A percentile compares a stretch with the other conserved stretches of the same genome.
These are phyloP conservation scores for Melanostoma mellinum DNA, from an alignment of 2,888 invertebrate species.

Conservation along the genomic window DNA sequence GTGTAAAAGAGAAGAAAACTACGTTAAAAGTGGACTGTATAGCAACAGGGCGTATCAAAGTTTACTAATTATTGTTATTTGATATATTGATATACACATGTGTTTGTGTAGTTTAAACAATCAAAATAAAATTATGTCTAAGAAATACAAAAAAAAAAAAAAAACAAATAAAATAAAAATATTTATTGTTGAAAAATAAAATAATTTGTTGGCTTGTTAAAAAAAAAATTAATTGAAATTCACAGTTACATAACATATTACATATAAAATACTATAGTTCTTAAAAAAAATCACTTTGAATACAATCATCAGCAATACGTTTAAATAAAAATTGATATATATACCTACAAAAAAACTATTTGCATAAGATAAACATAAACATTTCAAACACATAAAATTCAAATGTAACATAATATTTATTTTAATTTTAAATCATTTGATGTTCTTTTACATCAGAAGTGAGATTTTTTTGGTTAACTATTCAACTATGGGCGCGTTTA, in stretches of 20 bases:
- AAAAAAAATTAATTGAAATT: not conserved
- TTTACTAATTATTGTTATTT: no score
- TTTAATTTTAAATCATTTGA: no score
- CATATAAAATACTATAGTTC: not conserved
- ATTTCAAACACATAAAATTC: not conserved
- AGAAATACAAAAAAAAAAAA: no score
- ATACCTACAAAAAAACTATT: conserved; percentile 2
- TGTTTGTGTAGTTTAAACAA: not conserved
- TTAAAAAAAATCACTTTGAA: conserved; percentile 19
- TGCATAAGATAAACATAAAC: not conserved
- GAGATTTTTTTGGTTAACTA: no score
- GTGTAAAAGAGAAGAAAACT: no score
- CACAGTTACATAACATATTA: not conserved
- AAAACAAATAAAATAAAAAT: no score
- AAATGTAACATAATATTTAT: no score
- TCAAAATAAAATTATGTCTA: not conserved
- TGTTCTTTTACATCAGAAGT: no score
- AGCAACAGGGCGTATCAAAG: no score
- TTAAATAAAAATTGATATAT: conserved; percentile 1
- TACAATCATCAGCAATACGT: conserved; percentile 27
- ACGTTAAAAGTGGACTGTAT: no score
- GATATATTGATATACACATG: not conserved
- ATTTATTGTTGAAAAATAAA: conserved; percentile 36
- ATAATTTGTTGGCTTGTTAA: conserved; percentile 52
- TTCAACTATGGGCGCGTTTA: no score